Conservation (phyloP, 2,888 invertebrate species). For the Himalopsyche anomala region DNA sequence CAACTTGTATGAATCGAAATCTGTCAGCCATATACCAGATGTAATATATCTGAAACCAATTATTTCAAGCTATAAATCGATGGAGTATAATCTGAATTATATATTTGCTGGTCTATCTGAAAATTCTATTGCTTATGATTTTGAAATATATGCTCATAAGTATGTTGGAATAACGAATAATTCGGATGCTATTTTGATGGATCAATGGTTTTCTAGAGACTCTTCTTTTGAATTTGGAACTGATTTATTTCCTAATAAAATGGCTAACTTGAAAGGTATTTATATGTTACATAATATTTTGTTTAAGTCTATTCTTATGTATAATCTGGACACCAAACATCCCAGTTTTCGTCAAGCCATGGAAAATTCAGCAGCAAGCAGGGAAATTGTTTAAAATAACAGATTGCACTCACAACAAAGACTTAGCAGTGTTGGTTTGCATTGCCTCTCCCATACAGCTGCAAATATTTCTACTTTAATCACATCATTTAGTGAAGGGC, state of each 20-base stretch:
- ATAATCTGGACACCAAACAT: too few species aligned
- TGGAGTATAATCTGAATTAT: background rate
- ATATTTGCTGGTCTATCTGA: background rate
- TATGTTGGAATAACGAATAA: constrained; percentile 43
- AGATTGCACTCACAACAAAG: too few species aligned
- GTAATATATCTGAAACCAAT: constrained; percentile 49
- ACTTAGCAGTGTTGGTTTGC: too few species aligned
- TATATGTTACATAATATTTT: background rate
- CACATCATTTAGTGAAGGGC: too few species aligned
- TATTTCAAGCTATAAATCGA: background rate
- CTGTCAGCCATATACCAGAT: constrained; percentile 44
- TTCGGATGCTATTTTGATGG: constrained; percentile 38
- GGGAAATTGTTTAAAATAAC: too few species aligned
- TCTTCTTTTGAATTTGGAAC: constrained; percentile 36
- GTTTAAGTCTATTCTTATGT: background rate
- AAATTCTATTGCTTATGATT: background rate
- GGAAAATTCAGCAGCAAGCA: too few species aligned
- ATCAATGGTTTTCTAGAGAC: constrained; percentile 47
- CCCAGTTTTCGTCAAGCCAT: too few species aligned
- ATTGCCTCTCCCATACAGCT: too few species aligned
- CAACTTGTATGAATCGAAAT: constrained; percentile 11
- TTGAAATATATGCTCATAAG: constrained; percentile 48
- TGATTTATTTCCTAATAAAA: constrained; percentile 52
- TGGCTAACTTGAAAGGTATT: constrained; percentile 52
- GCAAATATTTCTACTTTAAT: too few species aligned